phyloP scores from a whole-genome alignment of 1,140 invertebrate species.

The Anoplophora glabripennis region DNA sequence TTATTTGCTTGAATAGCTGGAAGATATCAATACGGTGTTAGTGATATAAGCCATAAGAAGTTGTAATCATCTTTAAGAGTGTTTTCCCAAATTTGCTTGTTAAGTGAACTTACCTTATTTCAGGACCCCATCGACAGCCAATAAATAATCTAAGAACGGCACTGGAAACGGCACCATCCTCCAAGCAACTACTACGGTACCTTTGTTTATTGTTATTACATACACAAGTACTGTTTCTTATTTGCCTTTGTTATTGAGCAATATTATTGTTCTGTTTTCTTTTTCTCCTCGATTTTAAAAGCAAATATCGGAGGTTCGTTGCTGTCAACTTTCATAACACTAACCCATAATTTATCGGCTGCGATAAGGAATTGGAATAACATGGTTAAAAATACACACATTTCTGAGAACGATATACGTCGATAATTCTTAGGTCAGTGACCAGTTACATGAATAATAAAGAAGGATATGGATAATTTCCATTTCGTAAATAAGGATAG shows the following conservation, averaged over 20 bases:
- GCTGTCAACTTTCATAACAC: background rate
- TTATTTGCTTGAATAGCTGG: no score
- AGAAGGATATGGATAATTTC: no score
- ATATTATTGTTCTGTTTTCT: background rate
- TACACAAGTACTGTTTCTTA: background rate
- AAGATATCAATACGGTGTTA: no score
- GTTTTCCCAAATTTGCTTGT: no score
- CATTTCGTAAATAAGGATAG: no score
- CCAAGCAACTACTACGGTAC: no score
- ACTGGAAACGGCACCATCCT: no score
- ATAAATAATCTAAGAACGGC: no score
- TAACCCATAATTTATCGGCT: background rate
- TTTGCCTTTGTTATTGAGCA: background rate
- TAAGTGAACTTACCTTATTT: no score
- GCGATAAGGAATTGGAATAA: background rate
- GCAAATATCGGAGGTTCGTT: background rate
- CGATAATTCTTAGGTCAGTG: background rate
- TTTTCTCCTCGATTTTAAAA: background rate
- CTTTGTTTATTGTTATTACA: background rate
- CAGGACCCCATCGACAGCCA: no score
- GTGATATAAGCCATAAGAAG: no score
- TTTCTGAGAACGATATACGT: slow-evolving; percentile 1
- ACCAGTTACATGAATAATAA: background rate
- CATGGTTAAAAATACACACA: slow-evolving; percentile 1
- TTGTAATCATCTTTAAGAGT: no score